Base-by-base conservation (phyloP, 2,888 invertebrate species). In the Hyposoter dolosus region DNA sequence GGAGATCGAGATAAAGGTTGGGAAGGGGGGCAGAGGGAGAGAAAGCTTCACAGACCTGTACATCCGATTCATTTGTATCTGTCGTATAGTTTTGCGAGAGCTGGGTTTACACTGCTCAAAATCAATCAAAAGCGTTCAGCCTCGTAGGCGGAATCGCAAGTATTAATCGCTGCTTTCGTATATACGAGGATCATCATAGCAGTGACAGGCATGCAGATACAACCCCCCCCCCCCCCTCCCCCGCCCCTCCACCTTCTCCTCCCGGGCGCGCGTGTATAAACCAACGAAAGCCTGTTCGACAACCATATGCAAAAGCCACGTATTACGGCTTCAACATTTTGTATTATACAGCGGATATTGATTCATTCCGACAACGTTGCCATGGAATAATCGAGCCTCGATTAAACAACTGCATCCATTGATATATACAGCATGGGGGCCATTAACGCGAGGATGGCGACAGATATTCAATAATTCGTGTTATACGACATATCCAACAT, bases 31-130 rank as follows among this genome's bases (percentile, higher is more conserved):
- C 40, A 81, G 72, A 53, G 56, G 76, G 60, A 47, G 68, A 78
- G 76, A 76, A 65, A 77, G 87, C 88, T 89, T 88, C 88, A 28
- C 28, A 88, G 89, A 88, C 88, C 89, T 87, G 87, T 89, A 89
- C 89, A 90, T 92, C 91, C 92, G 92, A 92, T 93, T 93, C 93
- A 93, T 93, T 93, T 93, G 92, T 94, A 93, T 93, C 93, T 92
- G 93, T 93, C 93, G 90, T 89, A 40, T 35, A 83, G 91, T 87
- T 91, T 90, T 89, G 35, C 40, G 60, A 90, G 84, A 66, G 80
- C 53, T 75, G 81, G 68, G 78, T 75, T 63, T 53, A 74, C 75
- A 89, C 88, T 91, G 90, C 90, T 92, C 91, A 90, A 88, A 93
- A 93, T 93, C 93, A 93, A 94, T 94, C 93, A 93, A 93, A 93